Conservation (phyloP, 2,113 vertebrate species). For the Isichthys henryi region DNA sequence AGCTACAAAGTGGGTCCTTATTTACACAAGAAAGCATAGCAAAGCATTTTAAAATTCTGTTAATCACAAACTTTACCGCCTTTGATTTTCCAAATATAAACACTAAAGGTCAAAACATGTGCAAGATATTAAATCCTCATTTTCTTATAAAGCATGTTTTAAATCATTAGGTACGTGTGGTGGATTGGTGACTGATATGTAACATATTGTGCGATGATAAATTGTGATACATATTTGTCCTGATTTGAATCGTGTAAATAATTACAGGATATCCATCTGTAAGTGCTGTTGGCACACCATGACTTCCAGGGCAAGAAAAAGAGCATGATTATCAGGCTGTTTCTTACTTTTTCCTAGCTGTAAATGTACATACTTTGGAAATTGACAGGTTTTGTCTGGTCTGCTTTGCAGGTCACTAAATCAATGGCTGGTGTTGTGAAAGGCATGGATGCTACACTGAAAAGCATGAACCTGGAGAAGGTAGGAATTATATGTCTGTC, state of each 20-base stretch:
- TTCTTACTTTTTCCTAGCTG: background rate
- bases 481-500: slow-evolving; percentile 42
- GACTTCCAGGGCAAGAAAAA: too few species aligned
- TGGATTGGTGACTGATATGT: background rate
- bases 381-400: background rate
- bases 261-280: too few species aligned
- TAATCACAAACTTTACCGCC: background rate
- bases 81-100: background rate
- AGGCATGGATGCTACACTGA: slow-evolving; percentile 86
- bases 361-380: background rate
- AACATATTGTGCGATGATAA: background rate
- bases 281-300: too few species aligned
- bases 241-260: background rate
- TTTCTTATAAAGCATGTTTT: background rate
- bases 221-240: background rate
- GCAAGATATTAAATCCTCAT: background rate
- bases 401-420: slow-evolving; percentile 76
- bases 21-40: background rate
- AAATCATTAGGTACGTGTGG: background rate
- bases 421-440: slow-evolving; percentile 96
- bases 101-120: background rate
- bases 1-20: background rate
- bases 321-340: background rate
- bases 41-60: background rate
- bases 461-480: slow-evolving; percentile 97